phyloP scores from a whole-genome alignment of 2,888 invertebrate species.

The Dryococelus australis region DNA sequence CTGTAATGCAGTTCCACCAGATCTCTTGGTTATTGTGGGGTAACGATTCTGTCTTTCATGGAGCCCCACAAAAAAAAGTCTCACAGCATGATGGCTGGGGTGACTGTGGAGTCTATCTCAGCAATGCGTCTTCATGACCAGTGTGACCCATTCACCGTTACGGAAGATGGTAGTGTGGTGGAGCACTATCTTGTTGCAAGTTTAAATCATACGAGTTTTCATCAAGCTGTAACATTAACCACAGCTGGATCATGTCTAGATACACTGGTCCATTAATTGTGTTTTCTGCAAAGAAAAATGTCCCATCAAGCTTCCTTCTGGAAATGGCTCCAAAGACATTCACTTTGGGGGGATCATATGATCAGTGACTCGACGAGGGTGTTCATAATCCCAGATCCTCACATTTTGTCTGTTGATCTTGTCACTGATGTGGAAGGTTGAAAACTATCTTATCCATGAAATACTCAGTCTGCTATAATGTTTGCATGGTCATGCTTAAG shows the following conservation, averaged over 20 bases:
- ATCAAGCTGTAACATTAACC: conserved; percentile 11
- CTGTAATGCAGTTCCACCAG: too few relatives aligned
- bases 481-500: neutral
- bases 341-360: neutral
- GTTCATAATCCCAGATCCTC: conserved; percentile 8
- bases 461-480: neutral
- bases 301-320: neutral
- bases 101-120: too few relatives aligned
- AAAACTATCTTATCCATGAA: neutral
- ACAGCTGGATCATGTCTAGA: conserved; percentile 18
- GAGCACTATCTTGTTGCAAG: conserved; percentile 21
- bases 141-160: neutral
- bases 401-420: conserved; percentile 7
- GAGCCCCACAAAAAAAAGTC: too few relatives aligned
- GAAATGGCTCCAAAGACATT: neutral
- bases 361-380: neutral
- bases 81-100: too few relatives aligned
- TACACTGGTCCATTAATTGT: neutral
- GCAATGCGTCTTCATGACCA: neutral
- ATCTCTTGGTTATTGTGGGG: too few relatives aligned
- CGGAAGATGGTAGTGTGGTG: neutral
- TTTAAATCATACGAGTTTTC: neutral
- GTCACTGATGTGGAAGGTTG: neutral
- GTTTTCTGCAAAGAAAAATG: conserved; percentile 19
- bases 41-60: too few relatives aligned